These are phyloP conservation scores for Diloba caeruleocephala DNA, from an alignment of 2,888 invertebrate species.

Conservation along the genomic window DNA sequence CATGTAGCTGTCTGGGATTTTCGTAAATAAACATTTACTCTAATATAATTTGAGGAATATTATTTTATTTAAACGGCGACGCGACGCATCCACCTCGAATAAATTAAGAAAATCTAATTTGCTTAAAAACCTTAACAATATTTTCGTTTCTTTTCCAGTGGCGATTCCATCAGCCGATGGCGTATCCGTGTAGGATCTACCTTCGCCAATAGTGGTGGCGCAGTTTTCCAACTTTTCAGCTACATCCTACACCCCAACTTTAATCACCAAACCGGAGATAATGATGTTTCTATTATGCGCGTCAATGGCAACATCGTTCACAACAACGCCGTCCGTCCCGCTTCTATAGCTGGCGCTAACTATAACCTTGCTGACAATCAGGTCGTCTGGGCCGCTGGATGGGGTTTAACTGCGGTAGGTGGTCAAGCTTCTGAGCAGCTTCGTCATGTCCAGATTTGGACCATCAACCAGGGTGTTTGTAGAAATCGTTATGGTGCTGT, in stretches of 20 bases:
- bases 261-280: constrained; percentile 39
- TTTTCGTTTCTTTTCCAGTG: constrained; percentile 45
- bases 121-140: not conserved
- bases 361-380: constrained; percentile 62
- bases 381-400: constrained; percentile 67
- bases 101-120: not conserved
- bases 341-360: constrained; percentile 59
- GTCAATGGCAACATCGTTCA: constrained; percentile 37
- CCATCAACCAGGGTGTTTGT: constrained; percentile 61
- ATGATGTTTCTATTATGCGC: constrained; percentile 63
- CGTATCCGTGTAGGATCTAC: constrained; percentile 67
- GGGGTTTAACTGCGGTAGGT: constrained; percentile 60
- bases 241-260: not conserved
- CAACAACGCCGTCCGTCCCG: constrained; percentile 29
- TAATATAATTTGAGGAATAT: too few relatives aligned
- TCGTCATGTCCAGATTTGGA: constrained; percentile 64
- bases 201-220: constrained; percentile 66
- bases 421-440: constrained; percentile 61
- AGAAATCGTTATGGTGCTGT: constrained; percentile 51
- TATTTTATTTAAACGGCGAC: too few relatives aligned
- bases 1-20: too few relatives aligned
- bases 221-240: constrained; percentile 41
- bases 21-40: too few relatives aligned
- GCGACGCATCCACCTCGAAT: too few relatives aligned
- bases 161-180: constrained; percentile 56